Percentiles rank a stretch among this genome's conserved stretches.
phyloP scores from a whole-genome alignment of 2,888 invertebrate genomes.

The Thelaira solivaga region DNA sequence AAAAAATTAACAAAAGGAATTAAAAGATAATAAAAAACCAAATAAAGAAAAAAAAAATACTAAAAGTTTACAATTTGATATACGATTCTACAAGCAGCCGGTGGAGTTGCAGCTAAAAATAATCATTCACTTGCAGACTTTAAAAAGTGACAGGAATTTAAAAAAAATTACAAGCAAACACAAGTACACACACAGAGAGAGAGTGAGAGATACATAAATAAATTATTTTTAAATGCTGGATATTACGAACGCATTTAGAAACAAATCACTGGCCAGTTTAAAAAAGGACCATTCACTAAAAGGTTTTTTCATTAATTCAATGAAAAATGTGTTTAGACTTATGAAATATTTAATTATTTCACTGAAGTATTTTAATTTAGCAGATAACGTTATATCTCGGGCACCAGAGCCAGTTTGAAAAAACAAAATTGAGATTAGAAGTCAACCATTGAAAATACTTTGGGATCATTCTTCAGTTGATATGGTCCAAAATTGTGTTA shows the following conservation, averaged over 20 bases:
- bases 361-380: too few species aligned
- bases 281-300: too few species aligned
- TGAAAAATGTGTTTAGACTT: too few species aligned
- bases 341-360: too few species aligned
- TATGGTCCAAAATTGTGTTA: not conserved
- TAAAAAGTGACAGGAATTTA: slow-evolving; percentile 5
- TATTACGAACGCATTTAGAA: not conserved
- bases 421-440: too few species aligned
- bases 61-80: slow-evolving; percentile 31
- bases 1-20: not conserved
- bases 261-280: not conserved
- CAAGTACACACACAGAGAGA: too few species aligned
- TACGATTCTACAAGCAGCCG: slow-evolving; percentile 22
- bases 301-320: too few species aligned
- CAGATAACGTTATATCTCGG: too few species aligned
- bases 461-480: too few species aligned
- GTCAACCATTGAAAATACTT: too few species aligned
- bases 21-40: not conserved
- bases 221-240: not conserved
- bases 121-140: slow-evolving; percentile 51
- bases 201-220: not conserved
- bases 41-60: not conserved
- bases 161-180: too few species aligned
- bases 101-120: slow-evolving; percentile 38
- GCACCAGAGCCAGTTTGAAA: too few species aligned